These are phyloP conservation scores for Prenolepis imparis DNA, from an alignment of 2,888 invertebrate species.

Conservation along the genomic window DNA sequence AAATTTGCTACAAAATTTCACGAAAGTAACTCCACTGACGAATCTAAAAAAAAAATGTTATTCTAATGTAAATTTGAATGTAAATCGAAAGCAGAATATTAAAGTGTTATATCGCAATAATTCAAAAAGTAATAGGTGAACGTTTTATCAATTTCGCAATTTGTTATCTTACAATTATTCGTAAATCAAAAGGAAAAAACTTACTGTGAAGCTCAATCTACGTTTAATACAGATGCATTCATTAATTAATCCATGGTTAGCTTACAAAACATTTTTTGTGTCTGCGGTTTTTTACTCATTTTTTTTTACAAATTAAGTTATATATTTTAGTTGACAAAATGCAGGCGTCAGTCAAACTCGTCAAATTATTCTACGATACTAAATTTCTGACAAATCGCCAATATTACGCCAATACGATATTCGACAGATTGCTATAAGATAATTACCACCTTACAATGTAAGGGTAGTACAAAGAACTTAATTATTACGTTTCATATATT, in stretches of 20 bases:
- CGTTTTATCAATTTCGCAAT: not conserved
- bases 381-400: not conserved
- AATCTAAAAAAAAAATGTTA: not conserved
- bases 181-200: not conserved
- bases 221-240: not conserved
- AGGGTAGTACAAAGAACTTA: not conserved
- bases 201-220: not conserved
- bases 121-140: not conserved
- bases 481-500: not conserved
- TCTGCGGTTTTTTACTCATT: not conserved
- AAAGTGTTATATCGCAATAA: not conserved
- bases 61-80: not conserved
- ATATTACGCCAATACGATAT: not conserved
- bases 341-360: not conserved
- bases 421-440: conserved; percentile 6
- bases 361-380: not conserved
- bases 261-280: not conserved
- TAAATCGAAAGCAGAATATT: not conserved
- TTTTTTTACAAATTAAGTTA: not conserved
- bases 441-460: not conserved
- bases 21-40: not conserved
- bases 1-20: not conserved
- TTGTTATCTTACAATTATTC: not conserved
- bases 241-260: not conserved
- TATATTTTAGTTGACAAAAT: not conserved